Evolutionary conservation across 2,113 vertebrate genomes (phyloP).

Genomic region (Glaucidium brasilianum): DNA sequence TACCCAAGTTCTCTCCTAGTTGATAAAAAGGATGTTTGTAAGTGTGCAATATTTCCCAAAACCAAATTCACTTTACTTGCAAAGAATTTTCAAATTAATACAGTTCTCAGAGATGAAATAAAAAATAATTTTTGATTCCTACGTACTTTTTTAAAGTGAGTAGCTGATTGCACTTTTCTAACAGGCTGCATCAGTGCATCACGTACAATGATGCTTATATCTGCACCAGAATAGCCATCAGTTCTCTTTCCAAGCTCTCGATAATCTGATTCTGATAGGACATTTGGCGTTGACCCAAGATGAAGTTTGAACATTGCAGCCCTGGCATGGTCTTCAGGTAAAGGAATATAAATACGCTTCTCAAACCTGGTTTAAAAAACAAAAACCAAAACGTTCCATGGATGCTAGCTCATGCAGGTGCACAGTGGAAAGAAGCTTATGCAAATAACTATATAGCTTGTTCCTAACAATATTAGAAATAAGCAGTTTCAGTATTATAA

Average conservation of each 20-base stretch:
- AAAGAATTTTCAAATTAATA: background rate
- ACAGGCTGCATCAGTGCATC: constrained; percentile 98
- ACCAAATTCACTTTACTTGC: background rate
- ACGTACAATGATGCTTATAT: constrained; percentile 91
- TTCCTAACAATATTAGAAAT: background rate
- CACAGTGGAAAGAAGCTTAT: background rate
- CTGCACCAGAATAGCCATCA: constrained; percentile 91
- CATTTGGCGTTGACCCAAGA: constrained; percentile 85
- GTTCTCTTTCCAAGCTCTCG: constrained; percentile 87
- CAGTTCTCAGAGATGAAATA: background rate
- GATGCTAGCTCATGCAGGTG: background rate
- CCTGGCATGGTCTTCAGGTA: constrained; percentile 93
- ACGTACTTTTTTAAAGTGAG: constrained; percentile 93
- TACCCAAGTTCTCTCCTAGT: background rate
- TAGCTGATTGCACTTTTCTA: constrained; percentile 94
- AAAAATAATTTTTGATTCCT: background rate
- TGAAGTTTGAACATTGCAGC: constrained; percentile 93
- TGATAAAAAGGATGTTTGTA: background rate
- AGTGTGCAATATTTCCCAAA: background rate
- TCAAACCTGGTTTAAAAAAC: constrained; percentile 84
- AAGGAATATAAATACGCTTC: constrained; percentile 96
- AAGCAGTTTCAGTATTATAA: background rate
- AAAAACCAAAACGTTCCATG: background rate
- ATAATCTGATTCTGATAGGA: constrained; percentile 83
- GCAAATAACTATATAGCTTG: background rate